These are phyloP conservation scores for Epinephelus malabaricus DNA, from an alignment of 2,797 vertebrate genomes.

Conservation along the genomic window DNA sequence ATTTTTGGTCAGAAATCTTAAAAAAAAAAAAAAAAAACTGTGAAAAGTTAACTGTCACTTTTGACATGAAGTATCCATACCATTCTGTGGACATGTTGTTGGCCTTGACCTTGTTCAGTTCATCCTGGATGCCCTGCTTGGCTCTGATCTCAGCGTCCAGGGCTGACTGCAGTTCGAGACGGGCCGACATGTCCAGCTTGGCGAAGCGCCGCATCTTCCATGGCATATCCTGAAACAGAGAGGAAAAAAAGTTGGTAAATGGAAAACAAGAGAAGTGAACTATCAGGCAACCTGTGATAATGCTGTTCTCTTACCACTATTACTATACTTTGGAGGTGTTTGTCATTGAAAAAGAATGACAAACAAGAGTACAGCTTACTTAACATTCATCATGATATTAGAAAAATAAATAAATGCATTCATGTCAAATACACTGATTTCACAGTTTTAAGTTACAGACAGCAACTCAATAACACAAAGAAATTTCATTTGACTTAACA, in stretches of 20 bases:
- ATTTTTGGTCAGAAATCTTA: neutral
- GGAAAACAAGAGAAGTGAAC: neutral
- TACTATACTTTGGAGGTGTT: neutral
- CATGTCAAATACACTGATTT: neutral
- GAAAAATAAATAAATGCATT: neutral
- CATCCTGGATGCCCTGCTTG: conserved; percentile 97
- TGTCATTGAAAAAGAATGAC: neutral
- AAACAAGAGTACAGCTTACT: neutral
- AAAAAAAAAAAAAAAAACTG: no score
- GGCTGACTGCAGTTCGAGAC: conserved; percentile 97
- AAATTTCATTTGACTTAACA: neutral
- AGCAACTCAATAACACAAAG: neutral
- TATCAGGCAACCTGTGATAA: neutral
- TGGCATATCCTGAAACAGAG: conserved; percentile 92
- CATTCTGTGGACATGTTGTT: conserved; percentile 95
- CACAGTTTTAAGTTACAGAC: neutral
- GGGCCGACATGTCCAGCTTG: conserved; percentile 99
- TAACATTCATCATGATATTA: neutral
- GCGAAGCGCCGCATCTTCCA: conserved; percentile 99
- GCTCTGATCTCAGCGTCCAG: conserved; percentile 97
- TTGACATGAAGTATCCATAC: conserved; percentile 76
- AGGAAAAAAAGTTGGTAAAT: neutral
- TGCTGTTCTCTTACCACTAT: neutral
- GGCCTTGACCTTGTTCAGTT: conserved; percentile 97
- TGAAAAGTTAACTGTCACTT: no score